Base-by-base conservation (phyloP, 30 jellyfish, hydroid and myxozoan genomes). In the Nemopilema nomurai region DNA sequence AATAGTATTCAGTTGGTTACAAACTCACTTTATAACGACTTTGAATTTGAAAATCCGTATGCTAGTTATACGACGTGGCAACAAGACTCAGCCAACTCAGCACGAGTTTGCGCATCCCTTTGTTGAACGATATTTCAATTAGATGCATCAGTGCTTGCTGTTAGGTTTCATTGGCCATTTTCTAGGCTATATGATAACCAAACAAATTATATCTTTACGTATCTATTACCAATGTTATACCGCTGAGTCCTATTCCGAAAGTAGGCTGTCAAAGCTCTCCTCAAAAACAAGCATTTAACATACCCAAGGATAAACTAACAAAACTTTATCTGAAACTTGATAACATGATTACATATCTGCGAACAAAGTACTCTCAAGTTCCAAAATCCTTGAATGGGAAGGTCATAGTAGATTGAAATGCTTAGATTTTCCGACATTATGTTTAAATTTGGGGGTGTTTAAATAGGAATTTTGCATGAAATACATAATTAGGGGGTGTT, bases 101-200 rank as follows among this genome's bases (percentile, higher is more conserved):
- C 73, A 63, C 30, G 17, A 18, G 73, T 63, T 63, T 63, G 73
- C 73, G 73, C 73, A 63, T 63, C 73, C 73, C 73, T 63, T 63
- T 63, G n/a, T n/a, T n/a, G n/a, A n/a, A n/a, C n/a, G 73, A 63
- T 63, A 63, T 63, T 63, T 63, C 73, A 63, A 6, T 7, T 63
- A 63, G 73, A 63, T 63, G 73, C 73, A 63, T 19, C 73, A 63
- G 73, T 25, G 73, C 30, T 63, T 63, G 73, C 73, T 63, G 29
- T 63, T 63, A 63, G 29, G 30, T n/a, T 63, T 41, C 57, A 41
- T 41, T 41, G 57, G 57, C 57, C 57, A 41, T 41, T 41, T 41
- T 41, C 57, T 41, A 41, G 9, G 57, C 57, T 41, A 41, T 41
- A 41, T 41, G 13, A 41, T 41, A 41, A 41, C 57, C 57, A 41